Percentiles rank a stretch among this genome's conserved stretches.
These are phyloP conservation scores for Cygnus atratus DNA, from an alignment of 2,113 vertebrate genomes.

Conservation along the genomic window DNA sequence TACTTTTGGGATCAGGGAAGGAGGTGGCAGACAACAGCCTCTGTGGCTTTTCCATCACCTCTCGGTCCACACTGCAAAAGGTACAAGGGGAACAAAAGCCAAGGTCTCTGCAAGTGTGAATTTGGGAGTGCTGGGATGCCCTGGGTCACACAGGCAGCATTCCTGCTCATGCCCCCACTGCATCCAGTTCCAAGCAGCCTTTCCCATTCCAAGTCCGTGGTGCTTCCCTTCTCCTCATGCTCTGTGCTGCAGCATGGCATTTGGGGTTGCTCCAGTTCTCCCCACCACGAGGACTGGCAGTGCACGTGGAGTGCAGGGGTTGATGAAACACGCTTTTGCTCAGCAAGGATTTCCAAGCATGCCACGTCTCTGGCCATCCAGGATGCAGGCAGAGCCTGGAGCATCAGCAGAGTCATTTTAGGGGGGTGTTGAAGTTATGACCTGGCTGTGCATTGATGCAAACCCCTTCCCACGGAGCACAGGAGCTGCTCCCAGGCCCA, in stretches of 20 bases:
- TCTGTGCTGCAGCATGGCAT: neutral
- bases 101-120: neutral
- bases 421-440: neutral
- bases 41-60: neutral
- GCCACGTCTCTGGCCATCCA: neutral
- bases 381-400: neutral
- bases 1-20: accelerated
- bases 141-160: neutral
- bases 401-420: accelerated
- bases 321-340: neutral
- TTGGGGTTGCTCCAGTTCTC: neutral
- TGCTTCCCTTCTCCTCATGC: neutral
- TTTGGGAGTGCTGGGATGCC: neutral
- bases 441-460: neutral
- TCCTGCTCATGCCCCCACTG: neutral
- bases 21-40: neutral
- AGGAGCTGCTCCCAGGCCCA: neutral
- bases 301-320: neutral
- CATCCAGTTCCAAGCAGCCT: neutral
- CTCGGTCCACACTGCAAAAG: neutral
- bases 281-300: neutral
- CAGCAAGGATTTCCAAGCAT: neutral
- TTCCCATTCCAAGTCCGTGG: neutral
- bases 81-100: neutral
- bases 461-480: accelerated